Conservation (phyloP, 2,888 invertebrate genomes). For the Acronicta psi region DNA sequence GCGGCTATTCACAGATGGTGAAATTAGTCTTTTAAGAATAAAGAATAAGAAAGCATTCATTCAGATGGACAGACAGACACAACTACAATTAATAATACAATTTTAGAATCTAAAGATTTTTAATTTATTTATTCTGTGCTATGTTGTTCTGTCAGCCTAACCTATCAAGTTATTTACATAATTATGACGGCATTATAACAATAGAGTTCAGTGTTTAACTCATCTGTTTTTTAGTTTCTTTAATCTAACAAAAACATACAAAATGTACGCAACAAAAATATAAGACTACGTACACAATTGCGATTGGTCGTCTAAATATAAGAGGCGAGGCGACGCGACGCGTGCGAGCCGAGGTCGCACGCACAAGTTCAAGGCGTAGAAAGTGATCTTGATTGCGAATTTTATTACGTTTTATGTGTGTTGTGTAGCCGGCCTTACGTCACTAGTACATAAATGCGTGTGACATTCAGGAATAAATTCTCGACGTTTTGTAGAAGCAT, state of each 20-base stretch:
- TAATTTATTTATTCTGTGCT: no score
- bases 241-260: neutral
- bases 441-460: neutral
- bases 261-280: neutral
- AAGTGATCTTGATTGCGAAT: constrained; percentile 17
- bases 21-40: no score
- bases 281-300: constrained; percentile 1
- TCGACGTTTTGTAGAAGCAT: neutral
- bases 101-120: no score
- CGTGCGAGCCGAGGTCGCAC: constrained; percentile 9
- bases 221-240: no score
- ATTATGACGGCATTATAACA: no score
- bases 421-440: constrained; percentile 12
- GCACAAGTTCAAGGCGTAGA: constrained; percentile 44
- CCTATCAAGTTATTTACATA: no score
- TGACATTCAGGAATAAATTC: neutral
- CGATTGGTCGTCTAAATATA: constrained; percentile 23
- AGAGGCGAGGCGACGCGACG: neutral
- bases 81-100: no score
- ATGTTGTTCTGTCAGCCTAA: no score
- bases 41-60: no score
- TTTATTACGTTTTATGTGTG: constrained; percentile 6
- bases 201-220: no score
- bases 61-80: no score
- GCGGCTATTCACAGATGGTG: no score